Conservation (phyloP, 2,113 vertebrate species). For the Myrmecophaga tridactyla region DNA sequence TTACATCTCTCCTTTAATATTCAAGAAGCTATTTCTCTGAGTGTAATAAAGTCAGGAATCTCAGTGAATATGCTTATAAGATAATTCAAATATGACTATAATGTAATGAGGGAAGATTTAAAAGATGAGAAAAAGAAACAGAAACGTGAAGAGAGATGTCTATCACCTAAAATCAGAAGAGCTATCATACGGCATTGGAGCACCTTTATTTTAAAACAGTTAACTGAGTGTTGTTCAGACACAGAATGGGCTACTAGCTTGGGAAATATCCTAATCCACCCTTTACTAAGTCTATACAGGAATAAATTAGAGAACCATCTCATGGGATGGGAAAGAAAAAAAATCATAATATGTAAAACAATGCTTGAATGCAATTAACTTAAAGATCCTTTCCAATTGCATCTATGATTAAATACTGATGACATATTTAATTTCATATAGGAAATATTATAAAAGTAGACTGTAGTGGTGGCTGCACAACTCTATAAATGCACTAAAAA, state of each 20-base stretch:
- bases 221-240: neutral
- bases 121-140: conserved; percentile 16
- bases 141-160: neutral
- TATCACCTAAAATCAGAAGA: neutral
- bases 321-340: neutral
- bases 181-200: neutral
- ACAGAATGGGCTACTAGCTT: neutral
- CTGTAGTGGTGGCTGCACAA: neutral
- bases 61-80: neutral
- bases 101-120: neutral
- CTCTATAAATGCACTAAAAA: neutral
- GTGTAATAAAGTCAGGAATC: neutral
- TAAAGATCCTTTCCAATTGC: neutral
- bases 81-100: neutral
- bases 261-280: neutral
- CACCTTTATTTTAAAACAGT: neutral
- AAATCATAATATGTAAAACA: neutral
- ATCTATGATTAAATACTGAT: neutral
- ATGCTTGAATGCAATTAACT: neutral
- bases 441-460: neutral
- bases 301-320: neutral
- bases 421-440: neutral
- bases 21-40: neutral
- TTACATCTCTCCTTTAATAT: neutral
- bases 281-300: neutral